Evolutionary conservation across 2,888 invertebrate genomes (phyloP).

Genomic region (Campopleginae sp.): DNA sequence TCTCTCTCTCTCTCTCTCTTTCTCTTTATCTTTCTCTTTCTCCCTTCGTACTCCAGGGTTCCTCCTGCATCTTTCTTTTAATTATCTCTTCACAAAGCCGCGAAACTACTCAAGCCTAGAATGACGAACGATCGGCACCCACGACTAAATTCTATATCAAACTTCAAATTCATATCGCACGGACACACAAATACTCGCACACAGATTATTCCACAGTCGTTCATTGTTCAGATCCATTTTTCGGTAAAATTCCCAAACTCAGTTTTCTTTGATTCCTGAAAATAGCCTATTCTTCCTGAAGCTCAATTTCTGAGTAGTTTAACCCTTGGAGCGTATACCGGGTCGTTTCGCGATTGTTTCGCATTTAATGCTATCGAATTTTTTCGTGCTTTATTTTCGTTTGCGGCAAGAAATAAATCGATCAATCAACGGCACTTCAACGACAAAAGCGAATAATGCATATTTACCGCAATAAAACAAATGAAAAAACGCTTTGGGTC

Average conservation of each 20-base stretch:
- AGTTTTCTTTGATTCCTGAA: not conserved
- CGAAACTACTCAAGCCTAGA: conserved; percentile 74
- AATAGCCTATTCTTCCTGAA: not conserved
- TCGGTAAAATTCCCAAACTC: not conserved
- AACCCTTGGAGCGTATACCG: no score
- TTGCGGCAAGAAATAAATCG: no score
- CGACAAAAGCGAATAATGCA: no score
- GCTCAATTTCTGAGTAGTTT: not conserved
- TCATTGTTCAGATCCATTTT: not conserved
- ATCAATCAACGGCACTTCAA: no score
- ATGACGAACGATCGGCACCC: conserved; percentile 72
- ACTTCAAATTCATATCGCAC: not conserved
- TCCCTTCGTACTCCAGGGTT: not conserved
- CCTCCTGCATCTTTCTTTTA: not conserved
- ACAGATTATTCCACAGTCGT: not conserved
- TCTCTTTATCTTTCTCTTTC: conserved; percentile 12
- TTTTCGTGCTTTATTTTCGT: no score
- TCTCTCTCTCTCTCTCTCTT: conserved; percentile 12
- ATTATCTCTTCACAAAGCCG: conserved; percentile 49
- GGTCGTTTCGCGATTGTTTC: no score
- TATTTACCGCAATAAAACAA: no score
- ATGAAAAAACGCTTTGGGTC: no score
- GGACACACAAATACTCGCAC: not conserved
- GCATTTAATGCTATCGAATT: no score
- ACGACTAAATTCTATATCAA: conserved; percentile 34